Conservation (phyloP, 1,140 invertebrate species). For the Lucilia cuprina region DNA sequence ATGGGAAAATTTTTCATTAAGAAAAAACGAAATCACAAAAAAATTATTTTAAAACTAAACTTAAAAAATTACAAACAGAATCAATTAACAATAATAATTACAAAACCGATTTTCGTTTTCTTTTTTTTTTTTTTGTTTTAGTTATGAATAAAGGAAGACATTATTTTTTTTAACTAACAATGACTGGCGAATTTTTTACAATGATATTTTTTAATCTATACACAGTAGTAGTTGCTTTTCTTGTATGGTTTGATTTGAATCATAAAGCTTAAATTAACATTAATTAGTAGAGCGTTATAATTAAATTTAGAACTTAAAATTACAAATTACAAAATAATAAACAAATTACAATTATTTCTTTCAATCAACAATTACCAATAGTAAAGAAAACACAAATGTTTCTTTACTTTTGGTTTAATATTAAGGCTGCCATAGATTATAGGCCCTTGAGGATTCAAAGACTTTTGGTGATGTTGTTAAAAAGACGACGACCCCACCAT, state of each 20-base stretch:
- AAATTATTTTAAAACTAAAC: not conserved
- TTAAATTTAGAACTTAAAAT: constrained; percentile 31
- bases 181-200: not conserved
- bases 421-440: not conserved
- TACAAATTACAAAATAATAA: constrained; percentile 10
- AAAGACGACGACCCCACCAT: constrained; percentile 86
- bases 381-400: not conserved
- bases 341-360: not conserved
- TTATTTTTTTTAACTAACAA: not conserved
- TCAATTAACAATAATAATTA: not conserved
- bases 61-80: not conserved
- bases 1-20: not conserved
- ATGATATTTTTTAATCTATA: not conserved
- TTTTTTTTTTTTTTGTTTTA: not conserved
- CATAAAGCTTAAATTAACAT: not conserved
- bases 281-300: not conserved
- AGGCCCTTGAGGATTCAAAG: constrained; percentile 60
- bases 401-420: not conserved
- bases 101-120: not conserved
- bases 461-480: constrained; percentile 80
- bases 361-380: not conserved
- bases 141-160: not conserved
- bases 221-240: not conserved
- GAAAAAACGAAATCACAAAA: not conserved
- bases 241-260: not conserved